Percentiles rank a stretch among this genome's conserved stretches.
These are phyloP conservation scores for Trypoxylus dichotomus DNA, from an alignment of 1,140 invertebrate species.

Conservation along the genomic window DNA sequence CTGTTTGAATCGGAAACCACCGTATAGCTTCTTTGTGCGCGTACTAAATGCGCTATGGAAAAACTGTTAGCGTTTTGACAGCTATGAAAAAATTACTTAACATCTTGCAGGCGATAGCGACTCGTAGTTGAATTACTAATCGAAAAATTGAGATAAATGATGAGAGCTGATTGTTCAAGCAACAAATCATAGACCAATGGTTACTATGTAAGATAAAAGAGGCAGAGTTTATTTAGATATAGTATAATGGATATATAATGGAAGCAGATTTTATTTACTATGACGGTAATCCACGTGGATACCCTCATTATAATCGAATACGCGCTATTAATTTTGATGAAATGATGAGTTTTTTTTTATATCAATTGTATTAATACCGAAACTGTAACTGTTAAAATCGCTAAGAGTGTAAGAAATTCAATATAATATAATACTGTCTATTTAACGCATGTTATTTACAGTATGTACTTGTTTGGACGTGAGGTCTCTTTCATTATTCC, in stretches of 20 bases:
- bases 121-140: not conserved
- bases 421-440: too few species aligned
- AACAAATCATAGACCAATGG: not conserved
- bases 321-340: too few species aligned
- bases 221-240: not conserved
- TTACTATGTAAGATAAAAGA: not conserved
- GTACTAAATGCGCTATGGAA: not conserved
- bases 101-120: not conserved
- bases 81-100: not conserved
- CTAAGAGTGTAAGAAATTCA: too few species aligned
- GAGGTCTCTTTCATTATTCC: too few species aligned
- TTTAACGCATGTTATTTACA: too few species aligned
- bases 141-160: slow-evolving; percentile 3
- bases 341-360: too few species aligned
- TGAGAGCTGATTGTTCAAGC: not conserved
- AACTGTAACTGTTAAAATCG: too few species aligned
- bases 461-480: too few species aligned
- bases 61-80: not conserved
- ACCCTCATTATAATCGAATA: too few species aligned
- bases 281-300: not conserved
- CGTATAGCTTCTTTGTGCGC: too few species aligned
- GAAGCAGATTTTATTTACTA: not conserved
- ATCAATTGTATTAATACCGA: too few species aligned
- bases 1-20: too few species aligned
- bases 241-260: not conserved